Evolutionary conservation across 2,113 vertebrate species (phyloP).

Genomic region (Eurypyga helias): DNA sequence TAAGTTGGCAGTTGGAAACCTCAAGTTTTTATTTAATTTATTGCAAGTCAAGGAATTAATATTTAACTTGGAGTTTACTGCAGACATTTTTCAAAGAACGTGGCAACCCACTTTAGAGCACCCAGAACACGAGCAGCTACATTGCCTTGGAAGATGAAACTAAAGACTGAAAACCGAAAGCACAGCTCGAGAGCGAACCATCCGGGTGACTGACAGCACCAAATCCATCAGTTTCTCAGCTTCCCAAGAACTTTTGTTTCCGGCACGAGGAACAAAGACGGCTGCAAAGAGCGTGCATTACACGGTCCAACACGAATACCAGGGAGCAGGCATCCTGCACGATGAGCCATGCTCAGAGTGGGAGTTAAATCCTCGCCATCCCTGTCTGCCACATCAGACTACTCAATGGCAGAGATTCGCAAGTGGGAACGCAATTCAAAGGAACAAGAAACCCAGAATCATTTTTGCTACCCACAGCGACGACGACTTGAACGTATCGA

Average conservation of each 20-base stretch:
- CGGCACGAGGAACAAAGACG: not conserved
- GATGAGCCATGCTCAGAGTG: not conserved
- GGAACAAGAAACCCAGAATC: not conserved
- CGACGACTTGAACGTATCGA: accelerated
- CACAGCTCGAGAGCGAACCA: not conserved
- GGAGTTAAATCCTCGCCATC: not conserved
- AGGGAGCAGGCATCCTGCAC: not conserved
- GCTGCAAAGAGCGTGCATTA: not conserved
- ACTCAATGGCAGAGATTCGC: not conserved
- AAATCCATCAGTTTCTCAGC: not conserved
- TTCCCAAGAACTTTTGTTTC: not conserved
- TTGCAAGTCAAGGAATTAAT: not conserved
- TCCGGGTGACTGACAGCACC: not conserved
- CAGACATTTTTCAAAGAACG: not conserved
- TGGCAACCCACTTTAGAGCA: not conserved
- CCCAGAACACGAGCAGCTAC: not conserved
- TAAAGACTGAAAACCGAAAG: not conserved
- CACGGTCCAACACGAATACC: accelerated
- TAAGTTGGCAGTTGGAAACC: not conserved
- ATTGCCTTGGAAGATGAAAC: not conserved
- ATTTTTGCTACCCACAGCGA: accelerated
- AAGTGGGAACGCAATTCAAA: not conserved
- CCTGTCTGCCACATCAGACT: not conserved
- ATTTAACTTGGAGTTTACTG: not conserved
- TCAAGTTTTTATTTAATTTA: not conserved